Evolutionary conservation across 2,113 vertebrate genomes (phyloP).

Genomic region (Perca schrenkii): DNA sequence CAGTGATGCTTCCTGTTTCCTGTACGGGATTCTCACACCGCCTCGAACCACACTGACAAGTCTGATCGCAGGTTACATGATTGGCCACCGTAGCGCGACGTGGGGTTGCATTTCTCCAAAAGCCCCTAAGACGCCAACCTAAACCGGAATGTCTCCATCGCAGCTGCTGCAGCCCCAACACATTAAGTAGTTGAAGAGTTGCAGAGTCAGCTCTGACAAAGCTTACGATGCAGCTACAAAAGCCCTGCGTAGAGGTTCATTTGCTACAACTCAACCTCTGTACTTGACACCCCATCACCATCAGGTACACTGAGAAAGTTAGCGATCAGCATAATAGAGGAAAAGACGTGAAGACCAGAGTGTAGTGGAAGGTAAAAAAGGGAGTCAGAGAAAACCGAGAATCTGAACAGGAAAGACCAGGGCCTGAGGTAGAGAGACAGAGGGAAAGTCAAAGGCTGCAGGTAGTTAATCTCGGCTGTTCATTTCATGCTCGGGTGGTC

Average conservation of each 20-base stretch:
- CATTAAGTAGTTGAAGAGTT: neutral
- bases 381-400: neutral
- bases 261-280: neutral
- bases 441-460: constrained; percentile 53
- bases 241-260: neutral
- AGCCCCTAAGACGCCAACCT: neutral
- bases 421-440: neutral
- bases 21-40: too few species aligned
- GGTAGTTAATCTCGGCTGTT: constrained; percentile 74
- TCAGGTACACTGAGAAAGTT: neutral
- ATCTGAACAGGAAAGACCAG: neutral
- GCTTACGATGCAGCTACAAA: neutral
- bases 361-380: neutral
- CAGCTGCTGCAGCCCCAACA: neutral
- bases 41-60: too few species aligned
- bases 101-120: too few species aligned
- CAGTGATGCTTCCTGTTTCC: too few species aligned
- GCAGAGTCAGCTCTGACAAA: neutral
- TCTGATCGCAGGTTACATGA: too few species aligned
- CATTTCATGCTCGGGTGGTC: constrained; percentile 73
- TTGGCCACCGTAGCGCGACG: too few species aligned
- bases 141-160: neutral
- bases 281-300: constrained; percentile 14
- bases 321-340: neutral
- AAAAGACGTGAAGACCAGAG: neutral